Percentiles rank a stretch among this genome's conserved stretches.
These are phyloP conservation scores for Achroia grisella DNA, from an alignment of 1,140 invertebrate species.

Conservation along the genomic window DNA sequence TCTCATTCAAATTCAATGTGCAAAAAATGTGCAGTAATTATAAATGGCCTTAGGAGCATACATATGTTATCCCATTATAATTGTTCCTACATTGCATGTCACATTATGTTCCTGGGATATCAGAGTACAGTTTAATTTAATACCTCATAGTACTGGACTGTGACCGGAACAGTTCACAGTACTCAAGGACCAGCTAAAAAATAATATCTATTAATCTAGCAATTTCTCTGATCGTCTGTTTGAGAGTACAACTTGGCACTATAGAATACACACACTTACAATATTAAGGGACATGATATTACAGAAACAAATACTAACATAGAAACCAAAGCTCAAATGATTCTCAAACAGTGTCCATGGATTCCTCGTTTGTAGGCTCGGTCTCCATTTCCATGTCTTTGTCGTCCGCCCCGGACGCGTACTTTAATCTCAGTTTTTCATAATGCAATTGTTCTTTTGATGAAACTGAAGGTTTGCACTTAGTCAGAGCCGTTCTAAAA, in stretches of 20 bases:
- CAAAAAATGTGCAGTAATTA: too few relatives aligned
- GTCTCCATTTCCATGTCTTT: conserved; percentile 72
- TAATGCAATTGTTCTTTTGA: conserved; percentile 79
- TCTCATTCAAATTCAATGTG: too few relatives aligned
- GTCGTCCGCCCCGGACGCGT: conserved; percentile 64
- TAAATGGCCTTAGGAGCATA: too few relatives aligned
- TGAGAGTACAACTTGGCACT: conserved; percentile 30
- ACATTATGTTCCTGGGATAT: too few relatives aligned
- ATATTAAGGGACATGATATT: conserved; percentile 6
- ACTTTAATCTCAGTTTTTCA: conserved; percentile 74
- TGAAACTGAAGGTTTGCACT: conserved; percentile 87
- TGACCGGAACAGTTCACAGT: too few relatives aligned
- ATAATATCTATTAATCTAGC: too few relatives aligned
- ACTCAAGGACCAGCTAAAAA: too few relatives aligned
- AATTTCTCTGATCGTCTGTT: too few relatives aligned
- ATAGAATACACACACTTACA: conserved; percentile 23
- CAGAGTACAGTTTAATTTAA: too few relatives aligned
- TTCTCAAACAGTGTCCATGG: conserved; percentile 66
- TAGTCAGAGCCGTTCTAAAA: conserved; percentile 78
- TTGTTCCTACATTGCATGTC: too few relatives aligned
- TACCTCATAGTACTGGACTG: too few relatives aligned
- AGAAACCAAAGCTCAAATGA: conserved; percentile 25
- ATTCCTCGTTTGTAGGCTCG: conserved; percentile 60
- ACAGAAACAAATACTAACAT: background rate
- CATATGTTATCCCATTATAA: too few relatives aligned